Conservation (phyloP, 2,113 vertebrate species). For the Cephalopholis sonnerati region DNA sequence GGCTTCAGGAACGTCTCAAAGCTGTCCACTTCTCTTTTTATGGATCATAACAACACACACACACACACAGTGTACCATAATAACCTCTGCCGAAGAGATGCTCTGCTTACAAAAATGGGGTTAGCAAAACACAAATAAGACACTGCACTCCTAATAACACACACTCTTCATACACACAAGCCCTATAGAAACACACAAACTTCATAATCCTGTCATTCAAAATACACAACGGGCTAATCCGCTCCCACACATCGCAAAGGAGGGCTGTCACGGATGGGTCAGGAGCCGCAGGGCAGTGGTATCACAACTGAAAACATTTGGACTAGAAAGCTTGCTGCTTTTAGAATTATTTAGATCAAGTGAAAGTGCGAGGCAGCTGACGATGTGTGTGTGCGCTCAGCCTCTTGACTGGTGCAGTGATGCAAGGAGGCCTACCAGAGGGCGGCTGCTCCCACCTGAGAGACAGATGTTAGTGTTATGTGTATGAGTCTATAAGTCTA, state of each 20-base stretch:
- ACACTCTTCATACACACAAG: conserved; percentile 1
- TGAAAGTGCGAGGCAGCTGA: conserved; percentile 45
- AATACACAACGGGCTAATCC: conserved; percentile 47
- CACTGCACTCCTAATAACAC: conserved; percentile 6
- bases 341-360: conserved; percentile 45
- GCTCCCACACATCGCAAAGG: conserved; percentile 32
- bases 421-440: conserved; percentile 50
- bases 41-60: conserved; percentile 13
- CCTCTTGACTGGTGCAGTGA: conserved; percentile 54
- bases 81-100: conserved; percentile 19
- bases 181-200: conserved; percentile 49
- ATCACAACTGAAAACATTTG: conserved; percentile 34
- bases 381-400: not conserved
- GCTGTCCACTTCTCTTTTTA: conserved; percentile 3
- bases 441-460: conserved; percentile 60
- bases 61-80: not conserved
- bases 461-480: conserved; percentile 42
- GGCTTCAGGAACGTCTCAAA: conserved; percentile 28
- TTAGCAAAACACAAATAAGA: conserved; percentile 54
- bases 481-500: conserved; percentile 19
- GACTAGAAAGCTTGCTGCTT: conserved; percentile 21
- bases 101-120: conserved; percentile 36
- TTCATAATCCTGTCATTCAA: conserved; percentile 46
- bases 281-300: not conserved
- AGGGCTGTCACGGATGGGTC: conserved; percentile 31